A percentile compares a stretch with the other conserved stretches of the same genome.
These are phyloP conservation scores for Enteromius argenteus DNA, from an alignment of 2,797 vertebrate genomes.

Conservation along the genomic window DNA sequence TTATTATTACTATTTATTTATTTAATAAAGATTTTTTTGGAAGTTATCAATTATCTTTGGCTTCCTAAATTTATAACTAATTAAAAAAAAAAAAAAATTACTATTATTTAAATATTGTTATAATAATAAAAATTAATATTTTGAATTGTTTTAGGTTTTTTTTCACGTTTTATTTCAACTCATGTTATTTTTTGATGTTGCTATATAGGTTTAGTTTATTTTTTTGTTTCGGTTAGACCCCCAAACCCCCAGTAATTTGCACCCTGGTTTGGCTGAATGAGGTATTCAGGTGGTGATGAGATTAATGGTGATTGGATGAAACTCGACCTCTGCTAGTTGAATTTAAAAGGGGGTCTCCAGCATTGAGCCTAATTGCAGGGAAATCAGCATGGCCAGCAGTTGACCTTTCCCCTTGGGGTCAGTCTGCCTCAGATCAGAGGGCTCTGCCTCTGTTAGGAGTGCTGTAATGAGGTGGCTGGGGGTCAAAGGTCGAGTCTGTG, in stretches of 20 bases:
- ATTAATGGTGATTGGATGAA: constrained; percentile 12
- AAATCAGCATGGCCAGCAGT: constrained; percentile 16
- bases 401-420: constrained; percentile 44
- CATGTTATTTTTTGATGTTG: not conserved
- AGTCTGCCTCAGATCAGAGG: constrained; percentile 56
- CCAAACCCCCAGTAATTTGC: not conserved
- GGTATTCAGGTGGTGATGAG: constrained; percentile 18
- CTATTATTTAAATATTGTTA: not conserved
- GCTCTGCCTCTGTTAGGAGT: constrained; percentile 61
- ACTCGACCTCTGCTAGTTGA: not conserved
- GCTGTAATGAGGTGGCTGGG: constrained; percentile 72
- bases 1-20: too few relatives aligned
- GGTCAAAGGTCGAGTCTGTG: constrained; percentile 71
- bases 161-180: not conserved
- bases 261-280: constrained; percentile 11
- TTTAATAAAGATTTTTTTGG: not conserved
- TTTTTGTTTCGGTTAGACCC: not conserved
- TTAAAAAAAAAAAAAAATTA: too few relatives aligned
- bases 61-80: too few relatives aligned
- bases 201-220: too few relatives aligned
- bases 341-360: constrained; percentile 16
- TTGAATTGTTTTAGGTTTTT: too few relatives aligned
- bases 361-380: constrained; percentile 18
- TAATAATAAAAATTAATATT: not conserved
- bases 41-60: not conserved